Evolutionary conservation across 2,113 vertebrate species (phyloP), one percentile per base, ranked within the genome.

Genomic region (Connochaetes taurinus): DNA sequence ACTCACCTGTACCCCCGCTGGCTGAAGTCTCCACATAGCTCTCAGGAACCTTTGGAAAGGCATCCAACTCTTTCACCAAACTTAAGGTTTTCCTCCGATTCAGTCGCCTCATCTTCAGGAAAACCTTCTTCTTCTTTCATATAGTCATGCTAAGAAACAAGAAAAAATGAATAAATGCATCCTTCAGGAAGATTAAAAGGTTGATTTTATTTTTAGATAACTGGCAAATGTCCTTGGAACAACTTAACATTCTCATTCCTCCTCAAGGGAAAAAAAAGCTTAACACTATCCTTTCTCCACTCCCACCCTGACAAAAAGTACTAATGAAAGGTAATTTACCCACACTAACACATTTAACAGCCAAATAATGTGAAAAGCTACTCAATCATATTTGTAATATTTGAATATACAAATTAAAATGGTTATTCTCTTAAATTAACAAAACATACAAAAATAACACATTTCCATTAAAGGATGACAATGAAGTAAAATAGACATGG

Each of bases 31-130:
- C 99, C 97, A 99, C 99, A 97, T 99, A 99, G 98, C 99, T 99
- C 60, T 99, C 99, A 55, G 99, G 99, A 95, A 99, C 99, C 98
- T 99, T 99, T 2, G 99, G 99, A 94, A 99, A 99, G 87, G 99
- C 99, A 98, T 99, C 99, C 98, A 99, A 94, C 95, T 99, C 99
- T 98, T 99, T 99, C 95, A 99, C 99, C 98, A 99, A 99, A 98
- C 98, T 99, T 98, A 99, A 98, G 55, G 99, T 99, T 98, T 99
- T 99, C 99, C 99, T 99, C 98, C 99, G 99, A 98, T 99, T 99
- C 98, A 99, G 98, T 95, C 99, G 99, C 99, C 99, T 99, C 99
- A 99, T 99, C 97, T 99, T 99, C 98, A 98, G 98, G 74, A 98
- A 97, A 83, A 91, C 96, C 93, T 84, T 97, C 98, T 93, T 85